phyloP scores from a whole-genome alignment of 2,797 vertebrate genomes.

The Epinephelus awoara region DNA sequence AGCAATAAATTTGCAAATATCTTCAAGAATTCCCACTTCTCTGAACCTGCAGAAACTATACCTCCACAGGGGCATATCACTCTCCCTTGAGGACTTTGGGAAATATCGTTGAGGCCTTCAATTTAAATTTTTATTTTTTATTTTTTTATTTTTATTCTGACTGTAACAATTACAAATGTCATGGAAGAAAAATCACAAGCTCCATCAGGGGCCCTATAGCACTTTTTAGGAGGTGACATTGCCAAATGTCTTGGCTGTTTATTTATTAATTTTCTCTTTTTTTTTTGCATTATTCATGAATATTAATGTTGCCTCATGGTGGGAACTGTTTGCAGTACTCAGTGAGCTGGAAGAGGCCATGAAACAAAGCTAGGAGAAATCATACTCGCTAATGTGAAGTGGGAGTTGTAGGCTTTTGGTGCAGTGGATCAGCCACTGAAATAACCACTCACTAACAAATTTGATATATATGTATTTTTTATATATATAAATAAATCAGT shows the following conservation, averaged over 20 bases:
- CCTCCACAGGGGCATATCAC: slow-evolving; percentile 81
- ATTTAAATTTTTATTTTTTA: slow-evolving; percentile 74
- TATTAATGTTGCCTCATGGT: slow-evolving; percentile 74
- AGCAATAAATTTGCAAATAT: slow-evolving; percentile 85
- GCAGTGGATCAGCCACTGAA: slow-evolving; percentile 42
- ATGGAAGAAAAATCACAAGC: slow-evolving; percentile 85
- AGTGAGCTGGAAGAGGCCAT: slow-evolving; percentile 56
- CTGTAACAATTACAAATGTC: slow-evolving; percentile 90
- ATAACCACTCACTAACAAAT: slow-evolving; percentile 25
- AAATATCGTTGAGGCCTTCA: slow-evolving; percentile 85
- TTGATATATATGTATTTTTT: neutral
- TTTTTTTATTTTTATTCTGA: slow-evolving; percentile 69
- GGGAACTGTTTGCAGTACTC: slow-evolving; percentile 68
- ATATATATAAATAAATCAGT: neutral
- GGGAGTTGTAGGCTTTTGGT: slow-evolving; percentile 44
- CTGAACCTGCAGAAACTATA: slow-evolving; percentile 68
- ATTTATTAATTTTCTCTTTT: slow-evolving; percentile 63
- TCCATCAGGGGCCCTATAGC: slow-evolving; percentile 69
- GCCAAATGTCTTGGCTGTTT: slow-evolving; percentile 72
- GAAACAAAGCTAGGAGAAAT: slow-evolving; percentile 58
- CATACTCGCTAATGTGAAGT: slow-evolving; percentile 47
- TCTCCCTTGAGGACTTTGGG: slow-evolving; percentile 84
- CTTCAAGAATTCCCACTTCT: slow-evolving; percentile 68
- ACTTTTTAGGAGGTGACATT: slow-evolving; percentile 71
- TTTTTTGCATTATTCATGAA: slow-evolving; percentile 72